phyloP scores from a whole-genome alignment of 2,113 vertebrate species.

The Elephas maximus region DNA sequence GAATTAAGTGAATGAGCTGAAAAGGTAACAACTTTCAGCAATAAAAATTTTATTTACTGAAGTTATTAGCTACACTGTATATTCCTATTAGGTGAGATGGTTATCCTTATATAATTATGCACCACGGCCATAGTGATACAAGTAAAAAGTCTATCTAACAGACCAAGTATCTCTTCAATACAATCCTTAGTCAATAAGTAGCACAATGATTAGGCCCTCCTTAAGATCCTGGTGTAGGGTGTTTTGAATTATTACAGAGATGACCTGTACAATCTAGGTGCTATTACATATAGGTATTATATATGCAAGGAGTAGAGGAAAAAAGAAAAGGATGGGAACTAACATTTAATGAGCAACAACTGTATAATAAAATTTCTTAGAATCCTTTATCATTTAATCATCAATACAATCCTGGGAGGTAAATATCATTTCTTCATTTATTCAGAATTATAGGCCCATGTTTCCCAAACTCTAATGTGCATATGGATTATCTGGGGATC shows the following conservation, averaged over 20 bases:
- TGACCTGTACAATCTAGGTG: neutral
- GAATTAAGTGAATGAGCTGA: neutral
- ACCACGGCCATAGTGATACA: neutral
- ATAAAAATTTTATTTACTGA: neutral
- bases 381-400: neutral
- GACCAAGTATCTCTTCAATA: neutral
- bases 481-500: neutral
- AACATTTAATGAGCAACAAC: neutral
- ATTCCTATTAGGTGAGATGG: neutral
- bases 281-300: accelerated
- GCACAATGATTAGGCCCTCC: neutral
- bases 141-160: neutral
- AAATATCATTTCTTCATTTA: neutral
- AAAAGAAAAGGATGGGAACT: neutral
- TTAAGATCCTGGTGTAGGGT: neutral
- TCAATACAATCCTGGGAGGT: neutral
- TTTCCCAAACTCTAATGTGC: neutral
- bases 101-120: neutral
- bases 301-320: neutral
- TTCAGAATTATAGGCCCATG: neutral
- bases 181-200: neutral
- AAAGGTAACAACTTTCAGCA: neutral
- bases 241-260: neutral
- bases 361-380: neutral
- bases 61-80: neutral